Conservation (phyloP, 2,888 invertebrate species). For the Ennomos quercinarius region DNA sequence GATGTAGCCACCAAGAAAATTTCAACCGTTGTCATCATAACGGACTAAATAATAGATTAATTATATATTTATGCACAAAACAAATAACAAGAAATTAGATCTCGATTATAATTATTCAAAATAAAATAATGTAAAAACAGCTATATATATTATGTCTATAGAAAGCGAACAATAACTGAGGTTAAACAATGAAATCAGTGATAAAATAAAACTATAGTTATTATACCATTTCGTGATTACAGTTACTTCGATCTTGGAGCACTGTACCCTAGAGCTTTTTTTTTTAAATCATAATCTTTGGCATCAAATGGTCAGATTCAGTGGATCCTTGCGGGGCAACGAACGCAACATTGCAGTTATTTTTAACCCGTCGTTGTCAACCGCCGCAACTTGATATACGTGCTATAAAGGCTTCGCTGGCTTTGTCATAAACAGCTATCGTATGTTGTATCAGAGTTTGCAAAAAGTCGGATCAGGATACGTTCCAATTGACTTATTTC, state of each 20-base stretch:
- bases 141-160: no score
- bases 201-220: no score
- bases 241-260: constrained; percentile 23
- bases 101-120: no score
- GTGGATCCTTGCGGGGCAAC: constrained; percentile 47
- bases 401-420: constrained; percentile 16
- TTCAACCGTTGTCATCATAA: no score
- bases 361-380: constrained; percentile 51
- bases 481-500: constrained; percentile 2
- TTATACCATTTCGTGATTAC: neutral
- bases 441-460: constrained; percentile 4
- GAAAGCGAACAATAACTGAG: no score
- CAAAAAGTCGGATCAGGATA: constrained; percentile 4
- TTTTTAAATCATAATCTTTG: constrained; percentile 29
- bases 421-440: constrained; percentile 11
- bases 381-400: constrained; percentile 34
- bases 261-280: constrained; percentile 5
- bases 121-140: no score
- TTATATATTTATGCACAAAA: no score
- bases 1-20: no score
- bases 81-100: no score
- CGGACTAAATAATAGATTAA: no score
- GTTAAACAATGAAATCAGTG: no score
- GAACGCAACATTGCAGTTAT: constrained; percentile 56
- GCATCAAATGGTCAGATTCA: constrained; percentile 27